A percentile compares a stretch with the other conserved stretches of the same genome.
Evolutionary conservation across 2,888 invertebrate species (phyloP).

Genomic region (Endotricha flammealis): DNA sequence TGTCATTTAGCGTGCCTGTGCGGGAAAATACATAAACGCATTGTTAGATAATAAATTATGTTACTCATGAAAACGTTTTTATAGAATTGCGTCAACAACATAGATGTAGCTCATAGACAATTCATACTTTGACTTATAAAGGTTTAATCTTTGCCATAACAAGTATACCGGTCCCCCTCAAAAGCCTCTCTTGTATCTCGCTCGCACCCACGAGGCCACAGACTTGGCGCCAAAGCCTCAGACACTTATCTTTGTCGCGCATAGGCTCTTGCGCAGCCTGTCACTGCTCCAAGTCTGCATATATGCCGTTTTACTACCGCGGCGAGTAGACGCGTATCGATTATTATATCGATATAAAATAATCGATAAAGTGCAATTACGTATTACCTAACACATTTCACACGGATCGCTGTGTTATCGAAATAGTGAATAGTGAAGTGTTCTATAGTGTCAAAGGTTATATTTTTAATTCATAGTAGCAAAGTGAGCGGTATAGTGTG

Average conservation of each 20-base stretch:
- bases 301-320: slow-evolving; percentile 55
- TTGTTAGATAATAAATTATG: no score
- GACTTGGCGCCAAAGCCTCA: slow-evolving; percentile 61
- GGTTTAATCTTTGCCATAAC: slow-evolving; percentile 53
- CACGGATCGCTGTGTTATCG: slow-evolving; percentile 1
- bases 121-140: slow-evolving; percentile 47
- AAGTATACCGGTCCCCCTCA: slow-evolving; percentile 65
- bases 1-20: no score
- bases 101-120: no score
- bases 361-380: background rate
- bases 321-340: slow-evolving; percentile 51
- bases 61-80: no score
- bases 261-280: slow-evolving; percentile 56
- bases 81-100: no score
- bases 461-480: slow-evolving; percentile 42
- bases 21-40: no score
- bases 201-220: slow-evolving; percentile 36
- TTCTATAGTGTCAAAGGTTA: slow-evolving; percentile 52
- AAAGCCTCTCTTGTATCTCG: slow-evolving; percentile 53
- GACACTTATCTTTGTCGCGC: slow-evolving; percentile 52
- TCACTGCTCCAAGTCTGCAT: slow-evolving; percentile 47
- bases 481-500: slow-evolving; percentile 56
- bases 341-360: slow-evolving; percentile 12
- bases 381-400: slow-evolving; percentile 1
- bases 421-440: slow-evolving; percentile 25